Conservation (phyloP, 2,797 vertebrate species). For the Helostoma temminkii region DNA sequence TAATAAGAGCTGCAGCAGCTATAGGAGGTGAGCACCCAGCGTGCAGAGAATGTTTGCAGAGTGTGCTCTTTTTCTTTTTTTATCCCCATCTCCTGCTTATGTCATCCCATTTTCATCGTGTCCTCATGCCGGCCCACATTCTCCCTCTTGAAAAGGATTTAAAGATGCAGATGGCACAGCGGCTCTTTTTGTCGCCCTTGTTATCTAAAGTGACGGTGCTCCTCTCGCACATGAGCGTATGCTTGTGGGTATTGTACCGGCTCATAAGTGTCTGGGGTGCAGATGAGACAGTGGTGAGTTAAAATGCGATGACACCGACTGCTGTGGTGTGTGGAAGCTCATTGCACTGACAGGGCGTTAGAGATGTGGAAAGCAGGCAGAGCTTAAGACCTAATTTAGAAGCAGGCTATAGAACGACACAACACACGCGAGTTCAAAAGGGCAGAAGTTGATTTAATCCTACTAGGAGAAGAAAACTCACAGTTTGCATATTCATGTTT, state of each 20-base stretch:
- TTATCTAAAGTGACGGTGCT: neutral
- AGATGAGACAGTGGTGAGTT: slow-evolving; percentile 12
- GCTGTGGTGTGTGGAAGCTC: slow-evolving; percentile 5
- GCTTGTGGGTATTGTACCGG: neutral
- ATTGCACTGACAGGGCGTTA: neutral
- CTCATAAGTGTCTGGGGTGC: neutral
- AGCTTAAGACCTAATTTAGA: slow-evolving; percentile 28
- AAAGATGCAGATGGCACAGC: slow-evolving; percentile 1
- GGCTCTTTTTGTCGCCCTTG: neutral
- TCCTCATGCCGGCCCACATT: neutral
- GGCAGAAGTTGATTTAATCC: slow-evolving; percentile 44
- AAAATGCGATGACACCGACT: slow-evolving; percentile 2
- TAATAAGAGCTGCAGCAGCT: slow-evolving; percentile 2
- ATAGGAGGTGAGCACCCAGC: neutral
- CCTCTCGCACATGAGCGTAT: neutral
- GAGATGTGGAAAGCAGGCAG: slow-evolving; percentile 18
- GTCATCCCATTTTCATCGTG: neutral
- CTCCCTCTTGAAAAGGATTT: neutral
- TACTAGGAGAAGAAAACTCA: slow-evolving; percentile 19
- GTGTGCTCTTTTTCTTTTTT: neutral
- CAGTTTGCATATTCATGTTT: too few relatives aligned
- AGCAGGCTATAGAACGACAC: slow-evolving; percentile 9
- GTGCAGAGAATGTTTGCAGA: neutral
- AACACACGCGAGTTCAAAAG: slow-evolving; percentile 52
- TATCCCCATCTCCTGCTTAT: neutral